A percentile compares a stretch with the other conserved stretches of the same genome.
phyloP scores from a whole-genome alignment of 2,888 invertebrate genomes.

The Pristionchus maxplancki region DNA sequence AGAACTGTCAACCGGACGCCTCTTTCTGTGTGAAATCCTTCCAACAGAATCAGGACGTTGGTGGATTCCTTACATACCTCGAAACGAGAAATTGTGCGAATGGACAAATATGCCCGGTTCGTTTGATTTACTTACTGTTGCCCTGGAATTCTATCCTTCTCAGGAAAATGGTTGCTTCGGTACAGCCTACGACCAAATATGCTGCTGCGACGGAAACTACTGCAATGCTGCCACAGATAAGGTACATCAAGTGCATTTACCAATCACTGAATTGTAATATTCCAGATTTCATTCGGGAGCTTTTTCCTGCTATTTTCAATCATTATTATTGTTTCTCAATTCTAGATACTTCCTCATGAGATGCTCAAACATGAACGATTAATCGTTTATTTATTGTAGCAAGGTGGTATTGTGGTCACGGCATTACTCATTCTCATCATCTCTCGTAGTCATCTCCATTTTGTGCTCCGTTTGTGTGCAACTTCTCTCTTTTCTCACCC shows the following conservation, averaged over 20 bases:
- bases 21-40: conserved; percentile 63
- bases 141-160: conserved; percentile 34
- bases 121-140: too few species aligned
- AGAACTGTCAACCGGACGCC: conserved; percentile 58
- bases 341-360: not conserved
- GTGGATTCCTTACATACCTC: conserved; percentile 57
- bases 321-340: not conserved
- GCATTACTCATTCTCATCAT: not conserved
- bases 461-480: conserved; percentile 12
- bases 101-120: conserved; percentile 59
- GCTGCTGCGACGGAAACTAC: conserved; percentile 62
- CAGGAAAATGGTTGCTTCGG: conserved; percentile 65
- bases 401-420: not conserved
- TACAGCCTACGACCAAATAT: conserved; percentile 58
- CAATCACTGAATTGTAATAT: too few species aligned
- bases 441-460: not conserved
- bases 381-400: not conserved
- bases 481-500: not conserved
- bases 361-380: not conserved
- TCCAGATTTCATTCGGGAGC: not conserved
- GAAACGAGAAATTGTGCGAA: conserved; percentile 64
- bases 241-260: too few species aligned
- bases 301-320: not conserved
- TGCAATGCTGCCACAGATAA: conserved; percentile 58
- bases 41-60: conserved; percentile 58